Evolutionary conservation across 2,113 vertebrate species (phyloP).

Genomic region (Onychorhynchus coronatus): DNA sequence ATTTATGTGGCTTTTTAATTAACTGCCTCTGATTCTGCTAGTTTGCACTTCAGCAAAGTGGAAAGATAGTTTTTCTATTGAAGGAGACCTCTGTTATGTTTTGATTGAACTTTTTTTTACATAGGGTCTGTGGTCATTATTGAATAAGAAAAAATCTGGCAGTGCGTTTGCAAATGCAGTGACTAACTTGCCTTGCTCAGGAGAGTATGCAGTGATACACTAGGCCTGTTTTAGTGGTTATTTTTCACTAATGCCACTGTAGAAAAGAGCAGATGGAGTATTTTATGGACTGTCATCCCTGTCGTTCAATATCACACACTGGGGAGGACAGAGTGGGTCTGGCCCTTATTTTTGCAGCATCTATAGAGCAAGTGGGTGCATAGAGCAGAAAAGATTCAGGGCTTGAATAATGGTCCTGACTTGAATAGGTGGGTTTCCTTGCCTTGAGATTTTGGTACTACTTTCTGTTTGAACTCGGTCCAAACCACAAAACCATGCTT

Average conservation of each 20-base stretch:
- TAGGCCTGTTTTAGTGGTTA: background rate
- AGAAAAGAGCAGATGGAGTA: background rate
- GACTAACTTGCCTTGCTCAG: background rate
- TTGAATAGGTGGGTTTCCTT: background rate
- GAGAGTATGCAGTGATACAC: background rate
- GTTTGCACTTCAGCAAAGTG: background rate
- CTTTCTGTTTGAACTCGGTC: background rate
- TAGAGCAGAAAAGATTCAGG: background rate
- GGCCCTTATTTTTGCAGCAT: background rate
- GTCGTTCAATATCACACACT: fast-evolving
- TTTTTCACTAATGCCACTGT: background rate
- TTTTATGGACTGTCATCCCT: background rate
- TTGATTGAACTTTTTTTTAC: background rate
- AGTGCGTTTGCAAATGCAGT: background rate
- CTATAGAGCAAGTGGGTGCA: fast-evolving
- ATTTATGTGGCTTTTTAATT: background rate
- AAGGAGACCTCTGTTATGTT: background rate
- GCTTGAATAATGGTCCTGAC: background rate
- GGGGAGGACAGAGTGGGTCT: background rate
- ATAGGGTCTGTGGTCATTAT: background rate
- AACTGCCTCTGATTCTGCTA: background rate
- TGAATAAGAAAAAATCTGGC: background rate
- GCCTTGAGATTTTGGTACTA: background rate
- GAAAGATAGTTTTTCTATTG: background rate
- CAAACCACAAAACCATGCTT: conserved; percentile 8